Evolutionary conservation across 2,888 invertebrate genomes (phyloP), one percentile per base, ranked within the genome.

Genomic region (Tineola bisselliella): DNA sequence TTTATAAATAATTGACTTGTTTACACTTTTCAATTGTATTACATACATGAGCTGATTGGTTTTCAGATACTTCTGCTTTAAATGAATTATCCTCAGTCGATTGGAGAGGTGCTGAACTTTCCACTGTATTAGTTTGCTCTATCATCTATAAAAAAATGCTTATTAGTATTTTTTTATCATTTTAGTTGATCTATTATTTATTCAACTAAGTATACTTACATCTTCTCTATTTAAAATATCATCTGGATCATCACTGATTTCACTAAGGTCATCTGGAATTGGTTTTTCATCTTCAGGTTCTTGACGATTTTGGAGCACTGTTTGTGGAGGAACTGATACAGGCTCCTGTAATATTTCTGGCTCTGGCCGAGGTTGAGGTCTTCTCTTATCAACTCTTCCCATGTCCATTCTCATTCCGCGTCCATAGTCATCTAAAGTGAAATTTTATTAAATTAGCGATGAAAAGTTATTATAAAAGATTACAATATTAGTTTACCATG

Each of bases 241-340:
- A 76, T 95, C 95, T 61, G 94, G 94, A 77, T 95, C 95, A 69
- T 95, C 95, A 72, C 95, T 95, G 63, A 95, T 94, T 79, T 95
- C 95, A 76, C 95, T 95, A 12, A 95, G 89, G 74, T 94, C 92
- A 70, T 92, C 90, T 67, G 91, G 87, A 70, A 91, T 81, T 65
- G 89, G 76, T 72, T 88, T 75, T 67, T 89, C 87, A 63, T 89
- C 75, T 1, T 89, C 89, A 8, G 79, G 67, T 30, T 74, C 71
- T 1, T 68, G 62, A 52, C 74, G 69, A 62, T 75, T 75, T 0
- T 70, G 64, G 62, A 71, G 62, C 68, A 73, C 61, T 66, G 70
- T 57, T 68, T 64, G 64, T 17, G 63, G 74, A 61, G 74, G 68
- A 66, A 89, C 80, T 4, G 80, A 69, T 0, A 77, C 72, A 0